Percentiles rank a stretch among this genome's conserved stretches.
phyloP scores from a whole-genome alignment of 2,113 vertebrate genomes.

The Stigmatopora nigra region DNA sequence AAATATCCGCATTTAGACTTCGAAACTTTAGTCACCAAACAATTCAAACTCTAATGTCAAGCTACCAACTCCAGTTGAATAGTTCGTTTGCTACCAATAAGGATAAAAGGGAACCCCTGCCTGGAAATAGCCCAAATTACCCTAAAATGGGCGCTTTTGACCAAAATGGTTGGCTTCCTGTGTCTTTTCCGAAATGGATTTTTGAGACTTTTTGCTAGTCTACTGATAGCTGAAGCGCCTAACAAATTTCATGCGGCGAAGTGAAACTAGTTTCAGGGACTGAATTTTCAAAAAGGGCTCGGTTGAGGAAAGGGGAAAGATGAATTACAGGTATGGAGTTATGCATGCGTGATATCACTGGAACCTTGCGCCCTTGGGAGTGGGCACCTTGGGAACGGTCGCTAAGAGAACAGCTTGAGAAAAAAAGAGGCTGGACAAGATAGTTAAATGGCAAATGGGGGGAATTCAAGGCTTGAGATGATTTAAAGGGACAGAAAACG shows the following conservation, averaged over 20 bases:
- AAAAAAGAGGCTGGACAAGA: conserved; percentile 24
- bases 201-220: background rate
- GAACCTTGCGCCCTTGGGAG: conserved; percentile 62
- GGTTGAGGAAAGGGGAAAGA: conserved; percentile 7
- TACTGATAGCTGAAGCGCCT: background rate
- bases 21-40: background rate
- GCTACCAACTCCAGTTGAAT: background rate
- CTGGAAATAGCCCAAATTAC: background rate
- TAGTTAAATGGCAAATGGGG: background rate
- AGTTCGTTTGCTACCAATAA: background rate
- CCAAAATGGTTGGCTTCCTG: background rate
- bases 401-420: conserved; percentile 68
- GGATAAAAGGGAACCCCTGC: background rate
- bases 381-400: conserved; percentile 72
- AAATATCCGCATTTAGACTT: background rate
- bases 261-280: background rate
- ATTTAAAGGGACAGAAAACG: background rate
- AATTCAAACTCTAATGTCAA: background rate
- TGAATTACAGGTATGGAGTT: conserved; percentile 70
- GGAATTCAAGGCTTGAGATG: conserved; percentile 17
- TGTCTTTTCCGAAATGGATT: background rate
- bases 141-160: background rate
- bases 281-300: background rate
- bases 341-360: conserved; percentile 71
- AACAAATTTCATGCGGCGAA: background rate